Conservation (phyloP, 2,113 vertebrate species). For the Xyliphius kryptos region DNA sequence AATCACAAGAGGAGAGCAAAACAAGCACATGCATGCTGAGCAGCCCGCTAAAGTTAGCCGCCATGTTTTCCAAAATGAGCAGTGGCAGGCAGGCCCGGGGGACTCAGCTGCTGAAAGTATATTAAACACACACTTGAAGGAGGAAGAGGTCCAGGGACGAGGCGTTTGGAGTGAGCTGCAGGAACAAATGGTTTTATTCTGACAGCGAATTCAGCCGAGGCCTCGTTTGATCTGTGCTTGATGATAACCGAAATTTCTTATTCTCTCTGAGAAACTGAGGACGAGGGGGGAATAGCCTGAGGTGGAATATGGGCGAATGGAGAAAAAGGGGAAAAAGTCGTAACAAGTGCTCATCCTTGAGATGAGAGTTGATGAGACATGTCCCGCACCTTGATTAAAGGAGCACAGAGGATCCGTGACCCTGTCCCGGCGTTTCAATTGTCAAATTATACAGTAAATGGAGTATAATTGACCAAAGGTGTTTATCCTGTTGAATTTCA, state of each 20-base stretch:
- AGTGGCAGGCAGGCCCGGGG: slow-evolving; percentile 59
- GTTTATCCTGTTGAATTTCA: no score
- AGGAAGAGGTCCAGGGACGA: slow-evolving; percentile 45
- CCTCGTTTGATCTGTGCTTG: slow-evolving; percentile 60
- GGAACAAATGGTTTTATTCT: slow-evolving; percentile 66
- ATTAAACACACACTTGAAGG: slow-evolving; percentile 58
- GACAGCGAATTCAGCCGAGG: slow-evolving; percentile 66
- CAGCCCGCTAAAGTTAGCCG: slow-evolving; percentile 44
- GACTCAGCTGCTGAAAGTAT: slow-evolving; percentile 56
- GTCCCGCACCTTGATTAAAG: slow-evolving; percentile 23
- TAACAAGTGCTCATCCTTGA: slow-evolving; percentile 34
- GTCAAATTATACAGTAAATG: no score
- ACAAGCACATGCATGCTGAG: slow-evolving; percentile 31
- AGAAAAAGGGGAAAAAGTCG: slow-evolving; percentile 29
- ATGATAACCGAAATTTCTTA: slow-evolving; percentile 60
- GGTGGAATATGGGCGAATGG: slow-evolving; percentile 38
- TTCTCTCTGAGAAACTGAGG: slow-evolving; percentile 57
- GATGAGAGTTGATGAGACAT: slow-evolving; percentile 41
- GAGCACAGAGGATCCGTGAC: slow-evolving; percentile 9
- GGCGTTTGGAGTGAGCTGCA: slow-evolving; percentile 40
- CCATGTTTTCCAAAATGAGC: slow-evolving; percentile 61
- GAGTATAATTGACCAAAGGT: no score
- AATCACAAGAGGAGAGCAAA: slow-evolving; percentile 31
- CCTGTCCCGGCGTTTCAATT: neutral
- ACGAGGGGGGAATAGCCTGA: slow-evolving; percentile 55